phyloP scores from a whole-genome alignment of 2,113 vertebrate species.

The Dromiciops gliroides region DNA sequence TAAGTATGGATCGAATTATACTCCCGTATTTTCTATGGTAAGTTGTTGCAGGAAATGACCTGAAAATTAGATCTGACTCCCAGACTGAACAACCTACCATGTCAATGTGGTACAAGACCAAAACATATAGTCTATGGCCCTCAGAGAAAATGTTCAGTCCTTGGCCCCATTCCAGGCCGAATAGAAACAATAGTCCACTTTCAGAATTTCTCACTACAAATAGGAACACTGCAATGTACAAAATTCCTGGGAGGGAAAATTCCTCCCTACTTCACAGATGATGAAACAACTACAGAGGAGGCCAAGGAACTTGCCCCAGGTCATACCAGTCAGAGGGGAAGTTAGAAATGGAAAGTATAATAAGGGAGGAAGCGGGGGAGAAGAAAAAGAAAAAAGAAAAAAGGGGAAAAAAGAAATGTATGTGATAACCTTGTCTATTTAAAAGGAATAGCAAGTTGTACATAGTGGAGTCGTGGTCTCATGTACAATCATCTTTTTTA shows the following conservation, averaged over 20 bases:
- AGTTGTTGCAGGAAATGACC: not conserved
- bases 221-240: not conserved
- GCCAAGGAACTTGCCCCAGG: not conserved
- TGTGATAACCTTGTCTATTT: not conserved
- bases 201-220: not conserved
- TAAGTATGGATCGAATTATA: not conserved
- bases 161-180: not conserved
- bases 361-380: not conserved
- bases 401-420: not conserved
- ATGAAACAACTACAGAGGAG: not conserved
- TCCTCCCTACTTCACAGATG: not conserved
- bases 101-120: not conserved
- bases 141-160: not conserved
- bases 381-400: not conserved
- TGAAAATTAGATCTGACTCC: not conserved
- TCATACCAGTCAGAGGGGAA: not conserved
- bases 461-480: not conserved
- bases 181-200: not conserved
- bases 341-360: constrained; percentile 3
- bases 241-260: not conserved
- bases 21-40: not conserved
- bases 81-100: not conserved
- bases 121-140: not conserved
- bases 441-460: not conserved
- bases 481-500: not conserved